Percentiles rank a stretch among this genome's conserved stretches.
Conservation (phyloP, 2,888 invertebrate genomes). For the Hetaerina titia region DNA sequence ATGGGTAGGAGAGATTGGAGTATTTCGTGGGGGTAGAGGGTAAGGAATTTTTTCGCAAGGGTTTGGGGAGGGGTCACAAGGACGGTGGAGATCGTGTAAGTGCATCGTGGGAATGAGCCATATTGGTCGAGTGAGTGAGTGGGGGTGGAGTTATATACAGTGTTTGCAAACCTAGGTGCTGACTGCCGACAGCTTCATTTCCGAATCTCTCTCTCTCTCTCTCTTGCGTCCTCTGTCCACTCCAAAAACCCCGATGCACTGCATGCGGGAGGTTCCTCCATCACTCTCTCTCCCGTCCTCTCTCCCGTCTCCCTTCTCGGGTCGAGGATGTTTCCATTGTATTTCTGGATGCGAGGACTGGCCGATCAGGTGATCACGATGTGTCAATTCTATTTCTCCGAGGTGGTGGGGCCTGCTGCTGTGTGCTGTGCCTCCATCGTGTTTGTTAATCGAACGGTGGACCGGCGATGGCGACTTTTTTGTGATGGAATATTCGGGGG, state of each 20-base stretch:
- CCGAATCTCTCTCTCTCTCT: not conserved
- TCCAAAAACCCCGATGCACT: not conserved
- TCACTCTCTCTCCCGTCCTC: not conserved
- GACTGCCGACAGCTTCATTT: slow-evolving; percentile 53
- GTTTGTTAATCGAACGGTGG: not conserved
- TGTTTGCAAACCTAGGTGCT: slow-evolving; percentile 43
- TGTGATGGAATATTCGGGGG: not conserved
- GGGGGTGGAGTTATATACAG: not conserved
- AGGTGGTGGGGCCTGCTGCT: not conserved
- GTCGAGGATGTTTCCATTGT: not conserved
- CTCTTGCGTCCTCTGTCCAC: not conserved
- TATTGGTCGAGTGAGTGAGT: slow-evolving; percentile 37
- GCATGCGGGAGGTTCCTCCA: not conserved
- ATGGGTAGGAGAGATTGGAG: not conserved
- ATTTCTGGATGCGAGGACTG: not conserved
- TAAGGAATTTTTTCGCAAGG: not conserved
- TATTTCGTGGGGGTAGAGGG: slow-evolving; percentile 22
- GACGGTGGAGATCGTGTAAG: not conserved
- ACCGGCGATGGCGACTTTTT: not conserved
- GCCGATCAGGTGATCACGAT: not conserved
- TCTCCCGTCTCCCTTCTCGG: not conserved
- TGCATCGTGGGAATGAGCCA: slow-evolving; percentile 65
- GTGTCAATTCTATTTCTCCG: not conserved
- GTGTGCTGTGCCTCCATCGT: not conserved
- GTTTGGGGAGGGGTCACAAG: not conserved